Evolutionary conservation across 2,888 invertebrate genomes (phyloP).

Genomic region (Cacoxenus indagator): DNA sequence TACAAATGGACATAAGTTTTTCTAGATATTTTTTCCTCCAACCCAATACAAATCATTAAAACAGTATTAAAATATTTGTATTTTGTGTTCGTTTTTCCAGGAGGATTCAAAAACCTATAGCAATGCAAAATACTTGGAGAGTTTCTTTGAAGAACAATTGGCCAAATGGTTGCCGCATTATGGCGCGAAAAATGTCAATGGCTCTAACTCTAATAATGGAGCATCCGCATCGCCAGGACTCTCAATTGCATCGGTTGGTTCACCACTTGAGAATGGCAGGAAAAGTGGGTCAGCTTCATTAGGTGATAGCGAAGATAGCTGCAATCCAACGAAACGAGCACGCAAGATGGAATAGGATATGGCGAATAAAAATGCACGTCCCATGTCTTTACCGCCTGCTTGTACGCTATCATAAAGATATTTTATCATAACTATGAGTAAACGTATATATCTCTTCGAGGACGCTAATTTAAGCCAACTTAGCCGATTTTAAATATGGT

Average conservation of each 20-base stretch:
- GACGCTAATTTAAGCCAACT: too few species aligned
- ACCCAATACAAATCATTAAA: too few species aligned
- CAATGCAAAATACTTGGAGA: conserved; percentile 85
- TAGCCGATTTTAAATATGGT: neutral
- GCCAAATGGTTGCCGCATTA: conserved; percentile 85
- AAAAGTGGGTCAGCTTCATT: conserved; percentile 58
- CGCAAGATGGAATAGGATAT: conserved; percentile 67
- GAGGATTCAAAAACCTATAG: conserved; percentile 82
- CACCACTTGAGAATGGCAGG: conserved; percentile 59
- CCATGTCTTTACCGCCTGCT: neutral
- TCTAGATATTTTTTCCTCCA: too few species aligned
- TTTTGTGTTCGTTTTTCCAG: conserved; percentile 69
- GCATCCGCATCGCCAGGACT: conserved; percentile 53
- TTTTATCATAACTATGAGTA: too few species aligned
- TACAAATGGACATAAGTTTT: too few species aligned
- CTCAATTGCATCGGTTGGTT: conserved; percentile 43
- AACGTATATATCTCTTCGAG: too few species aligned
- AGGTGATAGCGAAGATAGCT: conserved; percentile 61
- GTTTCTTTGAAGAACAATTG: conserved; percentile 87
- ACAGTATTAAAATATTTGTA: conserved; percentile 3
- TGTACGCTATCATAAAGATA: neutral
- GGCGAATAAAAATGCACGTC: neutral
- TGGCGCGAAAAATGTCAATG: conserved; percentile 64
- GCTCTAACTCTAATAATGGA: conserved; percentile 39
- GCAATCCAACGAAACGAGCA: conserved; percentile 65